These are phyloP conservation scores for Heteromurus nitidus DNA, from an alignment of 2,888 invertebrate genomes.

Conservation along the genomic window DNA sequence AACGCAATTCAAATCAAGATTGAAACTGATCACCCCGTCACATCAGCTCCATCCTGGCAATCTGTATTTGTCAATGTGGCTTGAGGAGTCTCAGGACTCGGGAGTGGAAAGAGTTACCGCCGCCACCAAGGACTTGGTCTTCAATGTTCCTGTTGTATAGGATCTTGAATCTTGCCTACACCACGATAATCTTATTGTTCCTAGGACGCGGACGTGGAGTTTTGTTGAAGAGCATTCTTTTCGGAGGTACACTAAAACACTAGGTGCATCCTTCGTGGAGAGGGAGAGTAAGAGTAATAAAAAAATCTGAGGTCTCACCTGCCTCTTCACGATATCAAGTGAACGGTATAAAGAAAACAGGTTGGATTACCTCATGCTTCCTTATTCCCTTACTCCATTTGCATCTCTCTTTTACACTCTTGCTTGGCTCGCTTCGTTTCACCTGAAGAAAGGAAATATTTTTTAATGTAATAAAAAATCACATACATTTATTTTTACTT, in stretches of 20 bases:
- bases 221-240: too few species aligned
- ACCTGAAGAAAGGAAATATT: not conserved
- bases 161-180: conserved; percentile 30
- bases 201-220: conserved; percentile 36
- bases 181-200: conserved; percentile 33
- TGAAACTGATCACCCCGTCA: conserved; percentile 25
- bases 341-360: conserved; percentile 15
- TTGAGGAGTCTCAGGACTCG: too few species aligned
- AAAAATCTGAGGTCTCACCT: not conserved
- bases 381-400: too few species aligned
- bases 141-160: not conserved
- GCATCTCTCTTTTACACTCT: too few species aligned
- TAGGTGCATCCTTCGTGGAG: conserved; percentile 12
- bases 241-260: conserved; percentile 9
- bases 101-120: too few species aligned
- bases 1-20: conserved; percentile 16
- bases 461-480: conserved; percentile 6
- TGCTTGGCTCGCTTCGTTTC: not conserved
- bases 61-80: conserved; percentile 43
- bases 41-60: conserved; percentile 17
- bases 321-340: not conserved
- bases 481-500: too few species aligned
- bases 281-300: not conserved
- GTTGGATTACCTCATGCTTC: conserved; percentile 5
- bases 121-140: too few species aligned